Percentiles rank a stretch among this genome's conserved stretches.
Evolutionary conservation across 2,888 invertebrate species (phyloP).

Genomic region (Antheraea assamensis): DNA sequence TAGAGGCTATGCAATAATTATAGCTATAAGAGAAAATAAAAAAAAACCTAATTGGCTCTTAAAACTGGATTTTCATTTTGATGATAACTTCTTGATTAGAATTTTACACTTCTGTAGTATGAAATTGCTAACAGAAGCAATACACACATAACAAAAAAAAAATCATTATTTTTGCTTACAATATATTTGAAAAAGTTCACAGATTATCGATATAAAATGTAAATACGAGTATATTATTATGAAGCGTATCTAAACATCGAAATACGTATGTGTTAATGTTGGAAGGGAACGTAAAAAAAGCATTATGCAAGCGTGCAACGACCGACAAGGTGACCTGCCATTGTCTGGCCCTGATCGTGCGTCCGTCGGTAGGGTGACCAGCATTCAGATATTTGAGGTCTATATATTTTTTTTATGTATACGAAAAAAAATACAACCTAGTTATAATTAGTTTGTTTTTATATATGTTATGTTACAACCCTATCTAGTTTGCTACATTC

Average conservation of each 20-base stretch:
- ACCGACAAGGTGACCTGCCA: conserved; percentile 56
- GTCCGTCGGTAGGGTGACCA: conserved; percentile 4
- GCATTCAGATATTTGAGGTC: not conserved
- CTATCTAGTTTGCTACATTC: too few species aligned
- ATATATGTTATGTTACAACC: too few species aligned
- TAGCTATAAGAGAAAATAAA: too few species aligned
- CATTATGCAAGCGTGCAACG: conserved; percentile 35
- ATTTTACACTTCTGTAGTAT: too few species aligned
- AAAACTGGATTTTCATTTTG: too few species aligned
- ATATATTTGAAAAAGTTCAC: not conserved
- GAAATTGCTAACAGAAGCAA: not conserved
- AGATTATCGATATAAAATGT: not conserved
- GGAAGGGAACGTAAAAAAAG: conserved; percentile 11
- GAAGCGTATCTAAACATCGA: not conserved
- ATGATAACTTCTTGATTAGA: too few species aligned
- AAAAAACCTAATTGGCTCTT: too few species aligned
- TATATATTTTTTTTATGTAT: too few species aligned
- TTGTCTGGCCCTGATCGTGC: conserved; percentile 32
- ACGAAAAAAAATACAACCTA: too few species aligned
- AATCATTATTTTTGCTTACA: not conserved
- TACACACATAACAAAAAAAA: not conserved
- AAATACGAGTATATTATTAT: not conserved
- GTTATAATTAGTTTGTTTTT: too few species aligned
- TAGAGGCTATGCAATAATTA: too few species aligned
- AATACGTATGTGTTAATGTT: conserved; percentile 2